phyloP scores from a whole-genome alignment of 2,797 vertebrate genomes.

The Acomys russatus region DNA sequence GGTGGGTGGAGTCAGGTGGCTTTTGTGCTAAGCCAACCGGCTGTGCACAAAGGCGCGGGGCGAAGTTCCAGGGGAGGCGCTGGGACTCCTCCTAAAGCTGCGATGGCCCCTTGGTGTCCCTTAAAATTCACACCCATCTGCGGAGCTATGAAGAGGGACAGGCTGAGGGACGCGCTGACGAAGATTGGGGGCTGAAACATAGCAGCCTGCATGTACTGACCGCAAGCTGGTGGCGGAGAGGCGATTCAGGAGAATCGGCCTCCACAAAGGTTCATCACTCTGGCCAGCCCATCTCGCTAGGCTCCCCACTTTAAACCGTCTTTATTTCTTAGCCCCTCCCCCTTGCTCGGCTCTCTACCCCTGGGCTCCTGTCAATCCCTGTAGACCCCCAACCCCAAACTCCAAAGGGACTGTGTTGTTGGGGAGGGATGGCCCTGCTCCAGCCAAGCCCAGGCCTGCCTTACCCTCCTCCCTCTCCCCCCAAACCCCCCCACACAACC shows the following conservation, averaged over 20 bases:
- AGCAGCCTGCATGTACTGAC: not conserved
- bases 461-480: not conserved
- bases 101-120: not conserved
- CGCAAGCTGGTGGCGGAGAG: not conserved
- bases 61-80: not conserved
- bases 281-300: not conserved
- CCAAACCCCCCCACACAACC: too few species aligned
- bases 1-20: not conserved
- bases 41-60: not conserved
- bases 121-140: not conserved
- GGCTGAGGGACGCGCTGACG: not conserved
- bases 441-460: conserved; percentile 60
- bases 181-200: not conserved
- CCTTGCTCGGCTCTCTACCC: not conserved
- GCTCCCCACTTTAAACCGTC: not conserved
- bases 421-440: conserved; percentile 9
- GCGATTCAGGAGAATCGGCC: not conserved
- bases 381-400: conserved; percentile 7
- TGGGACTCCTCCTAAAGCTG: not conserved
- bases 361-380: not conserved
- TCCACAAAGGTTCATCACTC: not conserved
- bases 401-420: not conserved
- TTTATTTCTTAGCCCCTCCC: not conserved
- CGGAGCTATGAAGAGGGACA: not conserved
- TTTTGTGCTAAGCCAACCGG: not conserved